A percentile compares a stretch with the other conserved stretches of the same genome.
Evolutionary conservation across 2,797 vertebrate species (phyloP).

Genomic region (Sus cebifrons): DNA sequence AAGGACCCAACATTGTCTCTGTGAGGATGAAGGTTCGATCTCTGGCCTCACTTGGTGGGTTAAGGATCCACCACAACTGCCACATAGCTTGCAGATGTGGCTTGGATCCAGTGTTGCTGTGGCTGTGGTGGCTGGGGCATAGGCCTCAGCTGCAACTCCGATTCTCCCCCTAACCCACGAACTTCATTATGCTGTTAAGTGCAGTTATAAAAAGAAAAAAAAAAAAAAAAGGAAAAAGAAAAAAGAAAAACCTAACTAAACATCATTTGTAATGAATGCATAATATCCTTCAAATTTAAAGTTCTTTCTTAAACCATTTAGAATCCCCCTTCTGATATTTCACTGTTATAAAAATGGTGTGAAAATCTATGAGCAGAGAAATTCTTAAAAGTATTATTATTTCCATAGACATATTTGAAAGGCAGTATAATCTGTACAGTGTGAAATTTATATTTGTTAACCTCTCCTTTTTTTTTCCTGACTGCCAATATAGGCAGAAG

Average conservation of each 20-base stretch:
- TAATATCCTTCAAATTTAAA: conserved; percentile 7
- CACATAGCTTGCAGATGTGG: too few relatives aligned
- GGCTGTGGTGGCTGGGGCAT: too few relatives aligned
- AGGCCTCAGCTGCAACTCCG: too few relatives aligned
- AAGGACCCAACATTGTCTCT: too few relatives aligned
- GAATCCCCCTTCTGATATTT: not conserved
- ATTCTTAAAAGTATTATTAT: not conserved
- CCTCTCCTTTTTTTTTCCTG: fast-evolving
- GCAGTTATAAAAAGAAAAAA: too few relatives aligned
- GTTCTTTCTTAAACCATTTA: not conserved
- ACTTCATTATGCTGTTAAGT: too few relatives aligned
- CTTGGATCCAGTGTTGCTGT: too few relatives aligned
- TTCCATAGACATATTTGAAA: not conserved
- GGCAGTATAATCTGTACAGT: not conserved
- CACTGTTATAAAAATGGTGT: not conserved
- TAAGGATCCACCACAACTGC: too few relatives aligned
- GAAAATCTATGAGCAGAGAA: not conserved
- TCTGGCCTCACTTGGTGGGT: too few relatives aligned
- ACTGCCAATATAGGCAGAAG: not conserved
- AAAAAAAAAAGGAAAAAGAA: too few relatives aligned
- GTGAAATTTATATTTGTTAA: not conserved
- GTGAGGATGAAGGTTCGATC: too few relatives aligned
- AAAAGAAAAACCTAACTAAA: not conserved
- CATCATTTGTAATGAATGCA: not conserved
- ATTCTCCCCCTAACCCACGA: too few relatives aligned